Evolutionary conservation across 2,888 invertebrate genomes (phyloP).

Genomic region (Drosophila meridionalis): DNA sequence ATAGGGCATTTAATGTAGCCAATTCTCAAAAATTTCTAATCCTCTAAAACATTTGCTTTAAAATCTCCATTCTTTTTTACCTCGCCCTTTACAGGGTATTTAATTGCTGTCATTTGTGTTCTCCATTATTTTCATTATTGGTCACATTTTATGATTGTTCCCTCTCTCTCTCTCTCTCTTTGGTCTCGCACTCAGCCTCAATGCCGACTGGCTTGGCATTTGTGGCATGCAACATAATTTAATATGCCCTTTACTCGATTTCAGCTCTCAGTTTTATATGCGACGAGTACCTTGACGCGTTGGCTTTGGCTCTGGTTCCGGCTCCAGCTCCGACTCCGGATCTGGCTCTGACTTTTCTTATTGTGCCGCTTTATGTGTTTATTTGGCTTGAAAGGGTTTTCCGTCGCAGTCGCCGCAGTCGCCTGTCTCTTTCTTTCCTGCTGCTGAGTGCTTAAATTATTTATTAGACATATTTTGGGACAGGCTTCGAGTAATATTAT

Average conservation of each 20-base stretch:
- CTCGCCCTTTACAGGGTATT: conserved; percentile 37
- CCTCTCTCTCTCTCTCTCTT: conserved; percentile 3
- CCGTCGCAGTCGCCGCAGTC: not conserved
- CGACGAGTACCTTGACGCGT: conserved; percentile 41
- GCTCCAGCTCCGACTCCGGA: not conserved
- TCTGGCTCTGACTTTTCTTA: conserved; percentile 27
- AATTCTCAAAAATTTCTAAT: not conserved
- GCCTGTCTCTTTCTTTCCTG: not conserved
- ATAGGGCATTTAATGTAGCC: not conserved
- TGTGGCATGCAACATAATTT: conserved; percentile 75
- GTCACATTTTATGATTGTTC: conserved; percentile 71
- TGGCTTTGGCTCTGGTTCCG: conserved; percentile 3
- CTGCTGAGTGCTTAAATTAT: conserved; percentile 71
- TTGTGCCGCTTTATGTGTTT: conserved; percentile 71
- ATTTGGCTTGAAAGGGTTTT: conserved; percentile 68
- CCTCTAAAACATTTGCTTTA: not conserved
- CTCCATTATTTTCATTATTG: conserved; percentile 73
- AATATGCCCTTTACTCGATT: conserved; percentile 48
- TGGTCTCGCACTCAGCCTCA: not conserved
- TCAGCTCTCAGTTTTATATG: conserved; percentile 39
- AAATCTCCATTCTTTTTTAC: not conserved
- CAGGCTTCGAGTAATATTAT: conserved; percentile 66
- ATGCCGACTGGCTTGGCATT: conserved; percentile 44
- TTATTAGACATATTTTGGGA: conserved; percentile 76
- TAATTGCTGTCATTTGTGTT: conserved; percentile 47